These are phyloP conservation scores for Poecilia wingei DNA, from an alignment of 2,797 vertebrate genomes.

Conservation along the genomic window DNA sequence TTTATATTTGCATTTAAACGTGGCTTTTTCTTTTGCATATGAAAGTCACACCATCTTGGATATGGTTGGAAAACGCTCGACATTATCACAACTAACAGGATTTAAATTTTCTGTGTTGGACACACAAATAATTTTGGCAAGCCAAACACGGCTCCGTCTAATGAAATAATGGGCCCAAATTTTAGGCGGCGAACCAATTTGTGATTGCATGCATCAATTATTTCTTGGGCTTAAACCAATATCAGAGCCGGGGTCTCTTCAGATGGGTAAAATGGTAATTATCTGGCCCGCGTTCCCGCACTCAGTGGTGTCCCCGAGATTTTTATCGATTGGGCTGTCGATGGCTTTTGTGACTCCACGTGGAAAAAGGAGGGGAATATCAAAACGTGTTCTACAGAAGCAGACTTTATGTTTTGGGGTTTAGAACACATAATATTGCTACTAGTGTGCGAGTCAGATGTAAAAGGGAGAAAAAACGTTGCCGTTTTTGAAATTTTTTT, in stretches of 20 bases:
- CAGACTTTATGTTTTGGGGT: constrained; percentile 25
- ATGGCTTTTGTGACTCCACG: constrained; percentile 46
- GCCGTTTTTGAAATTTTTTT: constrained; percentile 18
- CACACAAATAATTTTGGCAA: constrained; percentile 82
- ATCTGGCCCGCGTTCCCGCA: constrained; percentile 65
- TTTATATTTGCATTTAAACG: constrained; percentile 59
- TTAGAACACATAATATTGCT: constrained; percentile 30
- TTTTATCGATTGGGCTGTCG: constrained; percentile 58
- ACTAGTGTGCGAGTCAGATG: constrained; percentile 31
- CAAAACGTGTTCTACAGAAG: constrained; percentile 31
- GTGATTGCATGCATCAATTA: constrained; percentile 86
- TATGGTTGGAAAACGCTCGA: constrained; percentile 63
- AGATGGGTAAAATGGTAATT: constrained; percentile 79
- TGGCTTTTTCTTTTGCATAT: constrained; percentile 56
- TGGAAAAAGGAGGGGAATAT: constrained; percentile 26
- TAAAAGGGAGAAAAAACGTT: constrained; percentile 17
- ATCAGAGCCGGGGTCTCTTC: constrained; percentile 74
- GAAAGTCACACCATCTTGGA: constrained; percentile 65
- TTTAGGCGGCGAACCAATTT: constrained; percentile 85
- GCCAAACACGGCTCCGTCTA: constrained; percentile 79
- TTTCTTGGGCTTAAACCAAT: constrained; percentile 83
- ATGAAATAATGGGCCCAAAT: constrained; percentile 85
- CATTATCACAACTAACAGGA: constrained; percentile 79
- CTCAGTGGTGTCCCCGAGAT: constrained; percentile 65
- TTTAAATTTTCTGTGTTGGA: constrained; percentile 82